These are phyloP conservation scores for Aplidium turbinatum DNA, from an alignment of 23 tunicate species.

Conservation along the genomic window DNA sequence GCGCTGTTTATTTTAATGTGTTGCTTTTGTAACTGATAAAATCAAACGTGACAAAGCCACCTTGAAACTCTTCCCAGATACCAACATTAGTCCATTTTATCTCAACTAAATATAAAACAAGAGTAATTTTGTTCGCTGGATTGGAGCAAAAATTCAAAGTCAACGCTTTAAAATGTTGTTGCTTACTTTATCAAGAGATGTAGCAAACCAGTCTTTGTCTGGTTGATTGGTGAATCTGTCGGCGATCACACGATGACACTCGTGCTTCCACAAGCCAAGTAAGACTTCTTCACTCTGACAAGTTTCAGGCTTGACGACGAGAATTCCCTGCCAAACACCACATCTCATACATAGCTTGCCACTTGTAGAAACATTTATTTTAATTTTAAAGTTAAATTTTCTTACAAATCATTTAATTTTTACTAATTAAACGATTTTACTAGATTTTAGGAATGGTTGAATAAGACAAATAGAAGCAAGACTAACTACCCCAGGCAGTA, in stretches of 20 bases:
- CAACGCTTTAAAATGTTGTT: not conserved
- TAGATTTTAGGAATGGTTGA: no score
- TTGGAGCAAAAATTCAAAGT: not conserved
- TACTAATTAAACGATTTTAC: no score
- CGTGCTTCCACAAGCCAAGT: constrained; percentile 97
- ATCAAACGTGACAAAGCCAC: no score
- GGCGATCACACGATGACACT: constrained; percentile 94
- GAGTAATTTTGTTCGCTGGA: not conserved
- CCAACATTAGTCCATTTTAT: no score
- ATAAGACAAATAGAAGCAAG: no score
- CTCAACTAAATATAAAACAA: no score
- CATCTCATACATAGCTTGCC: not conserved
- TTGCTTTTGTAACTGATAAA: no score
- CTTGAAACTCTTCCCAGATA: no score
- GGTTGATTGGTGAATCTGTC: constrained; percentile 96
- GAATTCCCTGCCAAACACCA: constrained; percentile 66
- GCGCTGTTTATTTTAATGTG: no score
- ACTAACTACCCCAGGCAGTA: no score
- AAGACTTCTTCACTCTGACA: constrained; percentile 42
- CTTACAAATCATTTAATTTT: no score
- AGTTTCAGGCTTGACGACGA: constrained; percentile 47
- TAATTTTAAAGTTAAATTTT: not conserved
- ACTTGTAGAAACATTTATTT: not conserved
- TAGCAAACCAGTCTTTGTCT: constrained; percentile 96
- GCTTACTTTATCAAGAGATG: constrained; percentile 52